Evolutionary conservation across 2,888 invertebrate species (phyloP), one percentile per base, ranked within the genome.

Genomic region (Hirudinaria manillensis): DNA sequence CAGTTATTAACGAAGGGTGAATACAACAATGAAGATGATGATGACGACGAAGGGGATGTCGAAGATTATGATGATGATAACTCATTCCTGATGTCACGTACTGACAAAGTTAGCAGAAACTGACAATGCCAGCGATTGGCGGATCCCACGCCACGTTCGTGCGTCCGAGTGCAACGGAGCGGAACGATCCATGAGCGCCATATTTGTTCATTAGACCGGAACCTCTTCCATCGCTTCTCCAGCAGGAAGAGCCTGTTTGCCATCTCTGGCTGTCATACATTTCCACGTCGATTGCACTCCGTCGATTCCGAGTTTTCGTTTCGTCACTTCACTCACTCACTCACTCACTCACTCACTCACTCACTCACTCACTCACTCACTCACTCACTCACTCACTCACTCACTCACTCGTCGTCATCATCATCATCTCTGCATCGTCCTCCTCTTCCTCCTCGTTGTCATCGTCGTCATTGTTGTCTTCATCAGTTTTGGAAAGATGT

Each of bases 21-120:
- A 4, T 4, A 68, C 34, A 34, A 68, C 2, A 34, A 36, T 68
- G 68, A 68, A 2, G 68, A 68, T 24, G 68, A 68, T 24, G 6
- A 36, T 29, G 36, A 36, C 32, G 68, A 68, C 16, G 68, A 32
- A 36, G 71, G 45, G 32, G 71, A 71, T 7, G 51, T 27, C n/a
- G 71, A 45, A 13, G 71, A 71, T 3, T 3, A 45, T 45, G 71
- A 71, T 51, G 71, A 71, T 24, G 71, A 71, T 71, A 45, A 36
- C 71, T 45, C 45, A 45, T 45, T 45, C 45, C 45, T 45, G 45
- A 45, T 45, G 45, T 45, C 45, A 45, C 45, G 45, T 45, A 45
- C 45, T 45, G 45, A 45, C 36, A 36, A 45, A 45, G 45, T 45
- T 45, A 45, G 45, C 45, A 45, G 45, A 45, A 45, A 45, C 45